A percentile compares a stretch with the other conserved stretches of the same genome.
Conservation (phyloP, 2,797 vertebrate genomes). For the Percopsis omiscomaycus region DNA sequence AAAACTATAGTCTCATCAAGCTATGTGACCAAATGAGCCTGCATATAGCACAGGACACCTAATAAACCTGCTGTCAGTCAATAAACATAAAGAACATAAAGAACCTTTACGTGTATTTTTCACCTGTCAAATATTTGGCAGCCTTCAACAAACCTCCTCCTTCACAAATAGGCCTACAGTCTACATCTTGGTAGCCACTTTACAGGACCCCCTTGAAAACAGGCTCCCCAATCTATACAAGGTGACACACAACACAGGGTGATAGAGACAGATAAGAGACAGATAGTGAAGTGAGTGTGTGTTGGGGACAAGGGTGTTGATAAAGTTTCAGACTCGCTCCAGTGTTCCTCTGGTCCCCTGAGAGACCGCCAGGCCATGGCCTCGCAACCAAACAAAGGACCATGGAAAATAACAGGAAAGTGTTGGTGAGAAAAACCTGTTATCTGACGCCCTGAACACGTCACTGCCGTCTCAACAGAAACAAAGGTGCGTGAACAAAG, state of each 20-base stretch:
- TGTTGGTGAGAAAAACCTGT: slow-evolving; percentile 98
- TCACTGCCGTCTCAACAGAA: slow-evolving; percentile 88
- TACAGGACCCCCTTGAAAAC: no score
- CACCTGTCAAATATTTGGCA: not conserved
- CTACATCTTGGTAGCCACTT: no score
- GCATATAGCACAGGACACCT: not conserved
- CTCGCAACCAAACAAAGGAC: slow-evolving; percentile 96
- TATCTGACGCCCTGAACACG: slow-evolving; percentile 96
- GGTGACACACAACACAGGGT: slow-evolving; percentile 22
- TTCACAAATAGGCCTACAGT: no score
- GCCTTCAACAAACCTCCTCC: not conserved
- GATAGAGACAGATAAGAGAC: slow-evolving; percentile 33
- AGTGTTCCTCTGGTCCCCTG: slow-evolving; percentile 86
- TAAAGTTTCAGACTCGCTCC: slow-evolving; percentile 42
- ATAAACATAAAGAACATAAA: no score
- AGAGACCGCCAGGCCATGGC: slow-evolving; percentile 87
- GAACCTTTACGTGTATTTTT: no score
- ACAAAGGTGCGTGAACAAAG: slow-evolving; percentile 92
- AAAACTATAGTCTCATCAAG: not conserved
- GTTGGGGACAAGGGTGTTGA: slow-evolving; percentile 36
- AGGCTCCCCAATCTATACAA: slow-evolving; percentile 29
- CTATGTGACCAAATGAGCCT: not conserved
- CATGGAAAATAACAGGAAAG: slow-evolving; percentile 97
- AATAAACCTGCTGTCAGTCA: not conserved
- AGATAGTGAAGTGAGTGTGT: slow-evolving; percentile 37